phyloP scores from a whole-genome alignment of 2,113 vertebrate species.

The Dipodomys ordii region DNA sequence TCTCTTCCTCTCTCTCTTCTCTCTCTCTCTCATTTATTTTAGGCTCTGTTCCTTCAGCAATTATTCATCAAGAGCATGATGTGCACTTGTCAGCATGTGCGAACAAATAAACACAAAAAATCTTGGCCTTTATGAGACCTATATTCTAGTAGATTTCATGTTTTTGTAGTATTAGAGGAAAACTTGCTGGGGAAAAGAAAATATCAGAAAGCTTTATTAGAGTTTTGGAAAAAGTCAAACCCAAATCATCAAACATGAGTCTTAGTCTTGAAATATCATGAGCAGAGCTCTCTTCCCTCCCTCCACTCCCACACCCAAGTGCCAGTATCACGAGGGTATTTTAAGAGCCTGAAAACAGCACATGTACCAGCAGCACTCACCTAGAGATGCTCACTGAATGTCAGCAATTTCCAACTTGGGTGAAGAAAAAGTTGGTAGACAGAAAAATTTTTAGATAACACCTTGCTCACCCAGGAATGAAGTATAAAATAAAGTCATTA shows the following conservation, averaged over 20 bases:
- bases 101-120: background rate
- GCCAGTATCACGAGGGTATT: no score
- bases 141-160: background rate
- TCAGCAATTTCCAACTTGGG: background rate
- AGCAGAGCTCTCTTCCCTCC: background rate
- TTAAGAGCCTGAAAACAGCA: background rate
- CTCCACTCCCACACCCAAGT: background rate
- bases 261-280: background rate
- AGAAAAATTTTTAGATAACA: background rate
- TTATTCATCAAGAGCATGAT: background rate
- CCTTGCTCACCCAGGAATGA: background rate
- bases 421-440: background rate
- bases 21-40: background rate
- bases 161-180: background rate
- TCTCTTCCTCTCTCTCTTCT: no score
- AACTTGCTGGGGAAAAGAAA: background rate
- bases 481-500: constrained; percentile 11
- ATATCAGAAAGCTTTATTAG: background rate
- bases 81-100: background rate
- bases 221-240: constrained; percentile 21
- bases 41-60: background rate
- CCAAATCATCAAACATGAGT: background rate
- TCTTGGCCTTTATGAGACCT: background rate
- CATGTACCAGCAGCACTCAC: background rate
- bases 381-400: background rate